Evolutionary conservation across 2,113 vertebrate species (phyloP), one percentile per base, ranked within the genome.

Genomic region (Pholis gunnellus): DNA sequence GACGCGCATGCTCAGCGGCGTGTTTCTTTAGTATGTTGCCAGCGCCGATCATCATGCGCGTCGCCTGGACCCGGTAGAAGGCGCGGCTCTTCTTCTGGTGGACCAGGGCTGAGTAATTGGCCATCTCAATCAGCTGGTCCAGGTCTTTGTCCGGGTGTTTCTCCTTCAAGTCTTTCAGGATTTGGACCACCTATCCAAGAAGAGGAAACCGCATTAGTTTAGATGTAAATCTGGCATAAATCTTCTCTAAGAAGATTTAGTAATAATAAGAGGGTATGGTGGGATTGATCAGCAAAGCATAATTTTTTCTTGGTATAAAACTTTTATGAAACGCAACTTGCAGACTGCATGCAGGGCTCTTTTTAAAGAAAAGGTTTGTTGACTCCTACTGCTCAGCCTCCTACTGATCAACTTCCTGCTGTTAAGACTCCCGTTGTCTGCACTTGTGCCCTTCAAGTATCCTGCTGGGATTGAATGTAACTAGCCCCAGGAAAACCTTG

Each of bases 21-120:
- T 99, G 97, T 2, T 96, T 96, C 84, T 91, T 96, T 0, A 99
- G 88, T 65, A 99, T 94, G 79, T 99, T 99, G 60, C 98, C 98
- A 0, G 97, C 97, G 0, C 98, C 98, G 0, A 97, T 99, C 96
- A 99, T 95, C 87, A 97, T 89, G 0, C 98, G 95, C 0, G 98
- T 99, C 11, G 96, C 97, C 73, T 99, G 98, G 82, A 99, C 95
- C 14, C 98, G 96, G 92, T 98, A 97, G 89, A 99, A 99, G 4
- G 98, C 98, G 0, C 98, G 95, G 90, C 98, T 99, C 95, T 99
- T 99, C 92, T 96, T 97, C 90, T 98, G 96, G 61, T 97, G 97
- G 40, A 97, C 90, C 79, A 99, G 69, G 0, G 96, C 95, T 0
- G 95, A 93, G 92, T 99, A 99, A 94, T 97, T 98, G 86, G 98